Evolutionary conservation across 2,113 vertebrate species (phyloP), one percentile per base, ranked within the genome.

Genomic region (Panthera uncia): DNA sequence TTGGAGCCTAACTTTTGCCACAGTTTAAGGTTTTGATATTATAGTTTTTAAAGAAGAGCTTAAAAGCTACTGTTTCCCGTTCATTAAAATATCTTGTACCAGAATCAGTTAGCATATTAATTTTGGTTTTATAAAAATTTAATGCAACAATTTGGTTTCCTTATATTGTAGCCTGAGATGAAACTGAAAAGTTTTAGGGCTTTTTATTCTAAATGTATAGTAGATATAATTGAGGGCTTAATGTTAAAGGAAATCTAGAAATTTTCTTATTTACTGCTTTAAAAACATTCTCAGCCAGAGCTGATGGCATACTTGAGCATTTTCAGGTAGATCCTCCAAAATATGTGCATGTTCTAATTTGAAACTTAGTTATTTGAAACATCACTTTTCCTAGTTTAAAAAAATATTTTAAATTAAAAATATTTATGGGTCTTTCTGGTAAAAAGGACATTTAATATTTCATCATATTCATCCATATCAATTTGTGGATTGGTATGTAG

Each of bases 331-430:
- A 69, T 83, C 45, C 25, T 83, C 23, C 23, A 91, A 94, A 95
- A 71, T 94, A 79, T 4, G 18, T 92, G 11, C 18, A 63, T 96
- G 69, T 91, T 96, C 38, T 94, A 45, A 71, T 89, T 82, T 93
- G 66, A 94, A 89, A 38, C 36, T 88, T 73, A 69, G 16, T 85
- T 95, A 63, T 69, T 87, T 65, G 23, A 91, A 82, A 76, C 68
- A 92, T 90, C 15, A 66, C 73, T 86, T 97, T 86, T 33, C 91
- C 52, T 94, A 73, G 21, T 87, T 76, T 69, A 82, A 78, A 91
- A 57, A 61, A 73, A 63, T 81, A 80, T 33, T 97, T 96, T 63
- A 85, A 85, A 65, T 50, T 48, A n/a, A 91, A 79, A 85, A 89
- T 74, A 74, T 71, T 71, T 74, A 48, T 63, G 68, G 57, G 29